phyloP scores from a whole-genome alignment of 2,797 vertebrate species.

The Diplodus sargus region DNA sequence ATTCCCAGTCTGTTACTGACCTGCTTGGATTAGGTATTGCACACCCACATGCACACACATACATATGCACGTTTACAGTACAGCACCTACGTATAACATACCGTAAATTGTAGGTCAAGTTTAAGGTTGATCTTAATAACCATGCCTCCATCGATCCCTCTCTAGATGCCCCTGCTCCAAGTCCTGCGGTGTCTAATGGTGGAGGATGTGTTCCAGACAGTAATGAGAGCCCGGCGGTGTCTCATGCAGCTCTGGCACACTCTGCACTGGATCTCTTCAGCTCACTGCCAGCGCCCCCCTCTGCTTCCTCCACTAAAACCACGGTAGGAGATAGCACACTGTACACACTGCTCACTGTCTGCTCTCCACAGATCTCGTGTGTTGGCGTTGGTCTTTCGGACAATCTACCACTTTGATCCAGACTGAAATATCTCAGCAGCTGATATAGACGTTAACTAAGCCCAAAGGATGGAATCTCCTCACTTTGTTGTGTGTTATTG shows the following conservation, averaged over 20 bases:
- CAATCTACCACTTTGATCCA: background rate
- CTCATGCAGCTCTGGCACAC: conserved; percentile 66
- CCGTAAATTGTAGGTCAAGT: background rate
- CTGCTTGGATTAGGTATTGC: conserved; percentile 92
- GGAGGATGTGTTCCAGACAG: conserved; percentile 74
- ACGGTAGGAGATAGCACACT: conserved; percentile 73
- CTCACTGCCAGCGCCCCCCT: conserved; percentile 83
- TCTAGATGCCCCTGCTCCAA: conserved; percentile 89
- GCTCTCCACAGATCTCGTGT: background rate
- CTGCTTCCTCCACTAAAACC: conserved; percentile 85
- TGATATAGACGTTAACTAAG: background rate
- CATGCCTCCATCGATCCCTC: conserved; percentile 18
- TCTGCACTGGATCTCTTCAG: conserved; percentile 92
- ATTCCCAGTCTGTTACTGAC: conserved; percentile 90
- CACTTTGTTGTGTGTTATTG: background rate
- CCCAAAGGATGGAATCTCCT: background rate
- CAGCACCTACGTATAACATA: too few relatives aligned
- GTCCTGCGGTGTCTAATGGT: conserved; percentile 81
- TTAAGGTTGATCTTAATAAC: background rate
- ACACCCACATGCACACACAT: background rate
- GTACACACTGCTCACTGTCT: background rate
- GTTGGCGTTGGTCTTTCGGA: background rate
- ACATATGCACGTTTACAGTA: background rate
- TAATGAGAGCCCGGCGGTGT: conserved; percentile 81
- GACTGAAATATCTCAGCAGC: background rate